phyloP scores from a whole-genome alignment of 2,888 invertebrate species.

The Nemotelus pantherinus region DNA sequence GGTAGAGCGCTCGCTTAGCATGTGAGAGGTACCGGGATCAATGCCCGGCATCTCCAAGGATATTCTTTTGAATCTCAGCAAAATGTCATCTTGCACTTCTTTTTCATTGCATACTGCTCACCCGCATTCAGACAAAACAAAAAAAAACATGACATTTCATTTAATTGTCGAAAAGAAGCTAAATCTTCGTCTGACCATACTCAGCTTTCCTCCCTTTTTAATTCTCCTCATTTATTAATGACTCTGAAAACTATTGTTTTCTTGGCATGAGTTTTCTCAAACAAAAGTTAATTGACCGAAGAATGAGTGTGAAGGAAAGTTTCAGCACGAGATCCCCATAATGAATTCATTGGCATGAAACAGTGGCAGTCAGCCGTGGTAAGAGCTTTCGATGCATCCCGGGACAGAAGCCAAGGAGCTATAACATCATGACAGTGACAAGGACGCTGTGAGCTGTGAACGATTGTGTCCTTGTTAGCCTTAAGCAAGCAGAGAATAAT shows the following conservation, averaged over 20 bases:
- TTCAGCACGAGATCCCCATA: neutral
- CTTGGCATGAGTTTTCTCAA: neutral
- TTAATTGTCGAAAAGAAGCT: too few relatives aligned
- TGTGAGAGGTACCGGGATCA: conserved; percentile 47
- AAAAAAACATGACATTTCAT: too few relatives aligned
- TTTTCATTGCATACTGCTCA: too few relatives aligned
- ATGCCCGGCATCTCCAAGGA: conserved; percentile 45
- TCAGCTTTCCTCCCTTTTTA: too few relatives aligned
- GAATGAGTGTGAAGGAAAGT: neutral
- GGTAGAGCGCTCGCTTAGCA: conserved; percentile 49
- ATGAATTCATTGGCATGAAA: conserved; percentile 15
- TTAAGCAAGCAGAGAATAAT: conserved; percentile 11
- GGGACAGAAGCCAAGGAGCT: neutral
- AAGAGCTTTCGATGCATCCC: neutral
- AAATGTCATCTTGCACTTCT: too few relatives aligned
- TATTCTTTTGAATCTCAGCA: too few relatives aligned
- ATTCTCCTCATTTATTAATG: neutral
- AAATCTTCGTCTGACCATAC: too few relatives aligned
- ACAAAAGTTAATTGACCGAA: conserved; percentile 5
- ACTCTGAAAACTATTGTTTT: neutral
- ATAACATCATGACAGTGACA: too few relatives aligned
- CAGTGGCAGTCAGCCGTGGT: neutral
- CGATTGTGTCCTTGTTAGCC: neutral
- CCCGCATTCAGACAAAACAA: too few relatives aligned
- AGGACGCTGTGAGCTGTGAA: too few relatives aligned